Evolutionary conservation across 2,113 vertebrate genomes (phyloP).

Genomic region (Nesospiza acunhae): DNA sequence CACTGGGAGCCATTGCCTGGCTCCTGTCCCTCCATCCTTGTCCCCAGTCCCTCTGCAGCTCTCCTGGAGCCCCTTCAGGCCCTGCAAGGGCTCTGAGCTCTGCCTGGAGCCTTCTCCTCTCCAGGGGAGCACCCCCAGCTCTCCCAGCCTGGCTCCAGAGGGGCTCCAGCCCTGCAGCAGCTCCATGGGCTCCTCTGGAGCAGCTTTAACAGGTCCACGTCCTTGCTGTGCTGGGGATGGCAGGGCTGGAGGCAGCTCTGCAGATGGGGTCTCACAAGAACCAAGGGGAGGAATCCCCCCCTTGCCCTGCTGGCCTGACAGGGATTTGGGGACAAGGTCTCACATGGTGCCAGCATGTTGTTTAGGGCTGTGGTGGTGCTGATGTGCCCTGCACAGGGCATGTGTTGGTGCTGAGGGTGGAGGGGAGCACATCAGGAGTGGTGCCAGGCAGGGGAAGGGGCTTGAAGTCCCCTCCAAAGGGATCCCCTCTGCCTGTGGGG

Average conservation of each 20-base stretch:
- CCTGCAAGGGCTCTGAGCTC: background rate
- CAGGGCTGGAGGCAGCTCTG: background rate
- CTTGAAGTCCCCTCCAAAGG: background rate
- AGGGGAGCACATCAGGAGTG: fast-evolving
- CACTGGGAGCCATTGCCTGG: too few species aligned
- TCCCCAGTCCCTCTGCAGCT: background rate
- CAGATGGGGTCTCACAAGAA: background rate
- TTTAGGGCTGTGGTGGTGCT: background rate
- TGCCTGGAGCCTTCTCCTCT: background rate
- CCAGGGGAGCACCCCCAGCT: too few species aligned
- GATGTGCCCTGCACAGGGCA: fast-evolving
- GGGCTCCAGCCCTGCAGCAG: background rate
- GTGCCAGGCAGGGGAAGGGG: fast-evolving
- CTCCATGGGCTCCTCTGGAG: fast-evolving
- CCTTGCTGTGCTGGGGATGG: background rate
- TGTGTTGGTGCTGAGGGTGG: fast-evolving
- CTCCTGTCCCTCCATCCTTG: background rate
- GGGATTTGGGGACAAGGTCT: background rate
- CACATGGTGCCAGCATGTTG: fast-evolving
- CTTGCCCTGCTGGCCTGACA: background rate
- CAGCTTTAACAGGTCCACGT: background rate
- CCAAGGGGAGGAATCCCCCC: background rate
- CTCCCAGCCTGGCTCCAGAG: too few species aligned
- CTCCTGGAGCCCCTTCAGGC: background rate
- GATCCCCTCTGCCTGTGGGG: background rate